Percentiles rank a stretch among this genome's conserved stretches.
These are phyloP conservation scores for Cephus runcator DNA, from an alignment of 2,888 invertebrate genomes.

Conservation along the genomic window DNA sequence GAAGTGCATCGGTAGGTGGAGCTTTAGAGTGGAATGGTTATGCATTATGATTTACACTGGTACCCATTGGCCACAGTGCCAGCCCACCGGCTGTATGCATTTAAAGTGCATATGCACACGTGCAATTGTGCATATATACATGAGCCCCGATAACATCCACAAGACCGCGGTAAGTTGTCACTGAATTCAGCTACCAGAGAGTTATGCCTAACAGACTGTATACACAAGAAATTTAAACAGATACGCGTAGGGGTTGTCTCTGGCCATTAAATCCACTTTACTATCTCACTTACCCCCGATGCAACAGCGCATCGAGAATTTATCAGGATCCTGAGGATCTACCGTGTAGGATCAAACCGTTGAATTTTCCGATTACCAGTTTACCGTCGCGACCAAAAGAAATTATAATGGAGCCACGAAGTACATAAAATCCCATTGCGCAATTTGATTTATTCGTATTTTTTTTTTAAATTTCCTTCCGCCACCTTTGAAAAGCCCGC, in stretches of 20 bases:
- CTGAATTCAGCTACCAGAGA: constrained; percentile 16
- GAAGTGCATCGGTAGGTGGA: constrained; percentile 41
- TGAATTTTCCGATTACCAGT: no score
- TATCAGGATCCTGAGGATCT: no score
- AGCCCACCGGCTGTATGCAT: constrained; percentile 28
- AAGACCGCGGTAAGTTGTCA: constrained; percentile 35
- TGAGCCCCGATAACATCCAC: constrained; percentile 15
- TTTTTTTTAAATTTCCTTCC: no score
- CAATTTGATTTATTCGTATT: no score
- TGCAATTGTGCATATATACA: neutral
- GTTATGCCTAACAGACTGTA: no score
- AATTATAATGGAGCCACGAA: no score
- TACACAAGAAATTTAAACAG: neutral
- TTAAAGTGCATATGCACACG: constrained; percentile 6
- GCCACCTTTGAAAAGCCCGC: no score
- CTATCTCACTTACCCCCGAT: constrained; percentile 33
- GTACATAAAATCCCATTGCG: no score
- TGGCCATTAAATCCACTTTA: constrained; percentile 29
- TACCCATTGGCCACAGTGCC: constrained; percentile 42
- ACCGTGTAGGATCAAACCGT: no score
- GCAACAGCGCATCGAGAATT: neutral
- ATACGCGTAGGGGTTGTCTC: constrained; percentile 21
- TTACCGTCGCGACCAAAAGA: no score
- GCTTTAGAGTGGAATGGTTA: constrained; percentile 44
- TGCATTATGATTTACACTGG: constrained; percentile 53